Conservation (phyloP, 2,797 vertebrate species). For the Pteropus rufus region DNA sequence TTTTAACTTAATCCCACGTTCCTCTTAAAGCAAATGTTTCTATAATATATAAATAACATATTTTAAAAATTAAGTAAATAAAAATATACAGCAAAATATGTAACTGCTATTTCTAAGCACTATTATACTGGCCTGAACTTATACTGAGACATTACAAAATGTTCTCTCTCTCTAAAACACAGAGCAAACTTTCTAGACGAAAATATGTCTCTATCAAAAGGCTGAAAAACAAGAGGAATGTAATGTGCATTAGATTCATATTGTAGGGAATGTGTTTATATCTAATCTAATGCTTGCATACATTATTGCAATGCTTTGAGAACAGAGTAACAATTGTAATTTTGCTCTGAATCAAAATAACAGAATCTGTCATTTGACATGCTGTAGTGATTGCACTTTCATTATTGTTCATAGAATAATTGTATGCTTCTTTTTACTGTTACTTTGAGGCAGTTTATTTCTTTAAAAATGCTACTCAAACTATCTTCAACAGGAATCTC, state of each 20-base stretch:
- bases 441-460: slow-evolving; percentile 54
- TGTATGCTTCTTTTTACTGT: slow-evolving; percentile 55
- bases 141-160: background rate
- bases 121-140: slow-evolving; percentile 24
- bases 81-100: slow-evolving; percentile 23
- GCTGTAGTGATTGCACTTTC: slow-evolving; percentile 45
- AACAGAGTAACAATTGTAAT: slow-evolving; percentile 66
- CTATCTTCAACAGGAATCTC: slow-evolving; percentile 62
- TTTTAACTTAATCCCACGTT: slow-evolving; percentile 7
- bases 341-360: slow-evolving; percentile 68
- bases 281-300: slow-evolving; percentile 57
- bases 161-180: slow-evolving; percentile 34
- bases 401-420: slow-evolving; percentile 69
- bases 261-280: slow-evolving; percentile 12
- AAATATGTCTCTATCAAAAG: slow-evolving; percentile 55
- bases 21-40: slow-evolving; percentile 29
- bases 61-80: slow-evolving; percentile 18
- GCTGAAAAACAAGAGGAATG: slow-evolving; percentile 31
- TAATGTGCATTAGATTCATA: slow-evolving; percentile 25
- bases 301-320: slow-evolving; percentile 57
- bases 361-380: slow-evolving; percentile 62
- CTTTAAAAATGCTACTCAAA: slow-evolving; percentile 62
- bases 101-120: slow-evolving; percentile 20
- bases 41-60: slow-evolving; percentile 14
- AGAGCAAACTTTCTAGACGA: slow-evolving; percentile 50